A percentile compares a stretch with the other conserved stretches of the same genome.
These are phyloP conservation scores for Myrmecophaga tridactyla DNA, from an alignment of 2,113 vertebrate genomes.

Conservation along the genomic window DNA sequence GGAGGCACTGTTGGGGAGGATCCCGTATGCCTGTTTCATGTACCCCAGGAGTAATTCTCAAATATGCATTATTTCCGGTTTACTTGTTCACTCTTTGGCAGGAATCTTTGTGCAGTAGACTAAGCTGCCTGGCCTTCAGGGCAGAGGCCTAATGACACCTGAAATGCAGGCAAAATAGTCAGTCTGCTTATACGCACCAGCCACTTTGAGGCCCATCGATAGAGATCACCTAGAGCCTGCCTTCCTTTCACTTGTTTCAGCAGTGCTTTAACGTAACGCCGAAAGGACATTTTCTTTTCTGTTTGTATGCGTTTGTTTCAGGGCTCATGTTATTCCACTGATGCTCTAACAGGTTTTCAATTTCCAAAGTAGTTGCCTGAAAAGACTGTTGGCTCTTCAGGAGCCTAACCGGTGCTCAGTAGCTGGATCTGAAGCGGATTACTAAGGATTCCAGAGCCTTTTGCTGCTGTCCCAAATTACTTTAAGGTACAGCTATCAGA, in stretches of 20 bases:
- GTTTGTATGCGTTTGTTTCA: slow-evolving; percentile 78
- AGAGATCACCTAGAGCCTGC: slow-evolving; percentile 54
- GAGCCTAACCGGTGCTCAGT: slow-evolving; percentile 82
- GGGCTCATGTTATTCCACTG: slow-evolving; percentile 77
- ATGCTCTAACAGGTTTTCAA: slow-evolving; percentile 80
- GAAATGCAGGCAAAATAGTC: slow-evolving; percentile 65
- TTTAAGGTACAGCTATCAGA: slow-evolving; percentile 83
- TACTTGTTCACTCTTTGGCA: background rate
- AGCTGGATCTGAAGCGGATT: slow-evolving; percentile 85
- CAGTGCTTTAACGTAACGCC: slow-evolving; percentile 48
- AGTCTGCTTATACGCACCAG: slow-evolving; percentile 31
- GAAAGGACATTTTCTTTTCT: slow-evolving; percentile 57
- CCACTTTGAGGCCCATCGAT: slow-evolving; percentile 52
- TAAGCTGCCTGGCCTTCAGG: slow-evolving; percentile 30
- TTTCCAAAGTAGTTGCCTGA: slow-evolving; percentile 79
- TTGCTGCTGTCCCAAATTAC: slow-evolving; percentile 87
- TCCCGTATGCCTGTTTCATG: background rate
- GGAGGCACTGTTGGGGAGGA: background rate
- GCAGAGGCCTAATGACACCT: slow-evolving; percentile 59
- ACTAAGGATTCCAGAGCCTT: slow-evolving; percentile 86
- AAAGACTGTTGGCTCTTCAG: slow-evolving; percentile 81
- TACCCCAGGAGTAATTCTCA: slow-evolving; percentile 18
- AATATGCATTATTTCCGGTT: slow-evolving; percentile 36
- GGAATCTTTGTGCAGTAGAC: slow-evolving; percentile 14
- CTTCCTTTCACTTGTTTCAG: slow-evolving; percentile 65